A percentile compares a stretch with the other conserved stretches of the same genome.
Evolutionary conservation across 2,888 invertebrate species (phyloP).

Genomic region (Actias luna): DNA sequence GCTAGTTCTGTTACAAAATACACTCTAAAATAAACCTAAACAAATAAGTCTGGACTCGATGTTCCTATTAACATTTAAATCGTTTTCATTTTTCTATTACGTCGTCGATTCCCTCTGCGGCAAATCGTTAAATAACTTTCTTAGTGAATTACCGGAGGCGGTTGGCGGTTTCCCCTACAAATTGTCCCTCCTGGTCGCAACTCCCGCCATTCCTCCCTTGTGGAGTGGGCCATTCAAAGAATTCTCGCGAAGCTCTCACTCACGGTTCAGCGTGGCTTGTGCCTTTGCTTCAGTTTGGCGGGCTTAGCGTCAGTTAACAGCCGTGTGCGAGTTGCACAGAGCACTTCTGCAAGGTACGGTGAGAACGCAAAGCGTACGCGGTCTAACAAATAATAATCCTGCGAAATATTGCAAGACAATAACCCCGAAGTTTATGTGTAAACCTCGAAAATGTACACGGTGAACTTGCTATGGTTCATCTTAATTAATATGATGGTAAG

Average conservation of each 20-base stretch:
- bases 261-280: constrained; percentile 55
- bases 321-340: constrained; percentile 47
- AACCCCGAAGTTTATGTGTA: constrained; percentile 57
- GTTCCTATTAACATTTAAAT: constrained; percentile 31
- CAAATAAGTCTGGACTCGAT: constrained; percentile 10
- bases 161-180: constrained; percentile 78
- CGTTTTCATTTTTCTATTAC: constrained; percentile 64
- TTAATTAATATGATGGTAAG: constrained; percentile 67
- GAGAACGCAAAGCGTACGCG: constrained; percentile 55
- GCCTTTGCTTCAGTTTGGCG: constrained; percentile 72
- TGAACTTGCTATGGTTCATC: constrained; percentile 59
- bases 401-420: constrained; percentile 28
- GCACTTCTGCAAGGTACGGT: constrained; percentile 54
- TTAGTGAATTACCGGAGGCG: constrained; percentile 79
- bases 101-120: constrained; percentile 53
- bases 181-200: constrained; percentile 76
- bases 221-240: constrained; percentile 77
- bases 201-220: constrained; percentile 76
- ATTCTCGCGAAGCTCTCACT: constrained; percentile 77
- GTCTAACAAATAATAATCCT: constrained; percentile 38
- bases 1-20: not conserved
- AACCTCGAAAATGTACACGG: constrained; percentile 55
- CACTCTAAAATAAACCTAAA: constrained; percentile 10
- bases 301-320: constrained; percentile 65
- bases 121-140: constrained; percentile 77